Evolutionary conservation across 2,113 vertebrate genomes (phyloP), one percentile per base, ranked within the genome.

Genomic region (Catharus minimus): DNA sequence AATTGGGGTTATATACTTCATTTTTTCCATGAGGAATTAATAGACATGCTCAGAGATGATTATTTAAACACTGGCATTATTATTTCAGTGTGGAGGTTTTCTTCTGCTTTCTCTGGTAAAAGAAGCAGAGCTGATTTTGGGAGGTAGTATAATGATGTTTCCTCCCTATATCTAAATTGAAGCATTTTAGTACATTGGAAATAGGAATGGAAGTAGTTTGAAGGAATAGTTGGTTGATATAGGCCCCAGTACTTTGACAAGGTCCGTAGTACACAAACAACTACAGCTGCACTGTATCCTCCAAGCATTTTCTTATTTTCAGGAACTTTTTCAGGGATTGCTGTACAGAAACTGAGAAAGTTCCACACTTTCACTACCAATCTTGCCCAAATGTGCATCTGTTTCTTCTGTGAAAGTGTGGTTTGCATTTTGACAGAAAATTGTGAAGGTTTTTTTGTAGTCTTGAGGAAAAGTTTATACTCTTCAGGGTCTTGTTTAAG

Each of bases 381-480:
- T 47, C 30, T 72, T 49, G 27, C 27, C 18, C 21, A 32, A 69
- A 76, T 8, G 14, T 52, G 7, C 13, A 5, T 50, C 33, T 39
- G 2, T 27, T 74, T 81, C 39, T 62, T 43, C 39, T 62, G 5
- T 19, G 72, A 14, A 62, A 73, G 13, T 1, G 5, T 2, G 0
- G 17, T 27, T 80, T 72, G 33, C 10, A 57, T 69, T 82, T 72
- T 65, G 13, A 65, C 3, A 30, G 72, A 76, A 82, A 68, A 5
- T 15, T 0, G 18, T 23, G 9, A 32, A 2, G 1, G 5, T 0
- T 27, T 50, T 68, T 84, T 58, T 56, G 11, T 10, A 80, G 0
- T 18, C 18, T 30, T 66, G 22, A 57, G 18, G 30, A 41, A 56
- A 90, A 52, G 3, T 21, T 41, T 27, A 24, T 50, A 58, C 10